These are phyloP conservation scores for Crotalus adamanteus DNA, from an alignment of 2,797 vertebrate species.

Conservation along the genomic window DNA sequence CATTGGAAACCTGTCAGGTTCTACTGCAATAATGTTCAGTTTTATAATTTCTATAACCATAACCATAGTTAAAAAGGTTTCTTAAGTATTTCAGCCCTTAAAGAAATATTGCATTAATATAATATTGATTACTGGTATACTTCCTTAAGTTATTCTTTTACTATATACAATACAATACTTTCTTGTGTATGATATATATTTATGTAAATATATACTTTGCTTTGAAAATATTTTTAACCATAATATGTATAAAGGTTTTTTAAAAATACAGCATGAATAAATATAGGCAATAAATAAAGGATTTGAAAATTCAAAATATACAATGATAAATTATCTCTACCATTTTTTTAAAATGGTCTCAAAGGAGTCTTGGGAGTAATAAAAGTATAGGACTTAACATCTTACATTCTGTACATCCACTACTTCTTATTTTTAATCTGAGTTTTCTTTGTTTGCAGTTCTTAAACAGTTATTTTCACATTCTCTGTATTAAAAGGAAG, in stretches of 20 bases:
- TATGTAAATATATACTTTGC: neutral
- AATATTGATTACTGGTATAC: neutral
- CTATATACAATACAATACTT: neutral
- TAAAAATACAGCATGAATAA: neutral
- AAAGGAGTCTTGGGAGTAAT: neutral
- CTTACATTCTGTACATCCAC: neutral
- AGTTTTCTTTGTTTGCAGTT: neutral
- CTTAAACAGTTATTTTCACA: neutral
- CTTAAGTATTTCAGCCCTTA: neutral
- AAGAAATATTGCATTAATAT: neutral
- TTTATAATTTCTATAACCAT: neutral
- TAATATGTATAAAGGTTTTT: neutral
- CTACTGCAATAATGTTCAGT: accelerated
- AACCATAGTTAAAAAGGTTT: conserved; percentile 9
- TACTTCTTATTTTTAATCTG: neutral
- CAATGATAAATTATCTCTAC: neutral
- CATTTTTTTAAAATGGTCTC: neutral
- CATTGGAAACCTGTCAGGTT: neutral
- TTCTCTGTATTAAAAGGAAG: neutral
- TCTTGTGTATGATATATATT: neutral
- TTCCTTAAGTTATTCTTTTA: conserved; percentile 9
- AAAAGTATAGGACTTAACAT: neutral
- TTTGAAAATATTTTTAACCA: neutral
- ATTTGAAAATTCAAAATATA: neutral
- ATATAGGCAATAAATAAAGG: neutral